These are phyloP conservation scores for Meloe dianella DNA, from an alignment of 2,888 invertebrate genomes.

Conservation along the genomic window DNA sequence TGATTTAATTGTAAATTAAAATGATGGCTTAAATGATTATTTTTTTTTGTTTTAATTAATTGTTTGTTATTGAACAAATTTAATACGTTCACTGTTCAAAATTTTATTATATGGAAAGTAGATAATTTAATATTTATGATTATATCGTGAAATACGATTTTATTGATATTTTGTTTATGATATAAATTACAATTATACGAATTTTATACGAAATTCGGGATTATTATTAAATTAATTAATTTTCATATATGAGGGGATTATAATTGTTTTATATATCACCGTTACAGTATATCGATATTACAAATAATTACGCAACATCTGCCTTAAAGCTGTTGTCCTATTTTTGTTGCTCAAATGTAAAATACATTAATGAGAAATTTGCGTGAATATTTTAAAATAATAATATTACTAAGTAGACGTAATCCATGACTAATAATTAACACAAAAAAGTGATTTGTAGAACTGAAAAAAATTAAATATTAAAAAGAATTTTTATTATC, in stretches of 20 bases:
- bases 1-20: neutral
- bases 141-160: neutral
- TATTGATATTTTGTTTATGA: neutral
- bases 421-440: neutral
- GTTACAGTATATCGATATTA: neutral
- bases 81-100: neutral
- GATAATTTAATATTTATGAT: neutral
- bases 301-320: neutral
- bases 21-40: neutral
- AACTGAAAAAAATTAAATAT: neutral
- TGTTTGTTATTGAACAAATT: neutral
- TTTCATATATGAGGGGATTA: neutral
- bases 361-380: neutral
- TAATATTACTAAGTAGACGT: neutral
- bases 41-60: neutral
- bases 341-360: neutral
- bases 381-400: constrained; percentile 1
- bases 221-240: neutral
- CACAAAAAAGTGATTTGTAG: neutral
- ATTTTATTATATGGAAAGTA: neutral
- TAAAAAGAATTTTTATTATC: neutral
- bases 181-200: too few species aligned
- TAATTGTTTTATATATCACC: neutral
- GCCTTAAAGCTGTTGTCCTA: neutral
- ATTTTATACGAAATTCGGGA: neutral